Conservation (phyloP, 2,113 vertebrate genomes). For the Cyrtonyx montezumae region DNA sequence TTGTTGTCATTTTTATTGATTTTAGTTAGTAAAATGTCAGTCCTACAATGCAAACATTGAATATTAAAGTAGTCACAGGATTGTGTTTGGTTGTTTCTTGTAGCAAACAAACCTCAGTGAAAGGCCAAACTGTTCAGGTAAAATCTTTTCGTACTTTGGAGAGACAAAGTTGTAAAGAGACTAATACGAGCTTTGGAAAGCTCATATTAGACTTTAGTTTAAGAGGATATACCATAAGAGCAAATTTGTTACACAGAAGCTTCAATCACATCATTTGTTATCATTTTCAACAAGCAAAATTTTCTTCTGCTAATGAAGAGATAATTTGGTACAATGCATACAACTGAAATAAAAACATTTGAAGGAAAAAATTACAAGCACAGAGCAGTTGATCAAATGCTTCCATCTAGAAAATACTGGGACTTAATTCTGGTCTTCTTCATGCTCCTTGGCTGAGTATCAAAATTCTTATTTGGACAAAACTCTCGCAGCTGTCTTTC, state of each 20-base stretch:
- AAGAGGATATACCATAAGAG: not conserved
- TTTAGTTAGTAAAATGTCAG: constrained; percentile 11
- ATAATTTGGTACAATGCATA: not conserved
- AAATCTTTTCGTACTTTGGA: not conserved
- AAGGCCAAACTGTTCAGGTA: constrained; percentile 23
- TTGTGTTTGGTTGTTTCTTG: constrained; percentile 30
- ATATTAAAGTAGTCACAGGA: not conserved
- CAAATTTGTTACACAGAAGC: not conserved
- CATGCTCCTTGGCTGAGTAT: constrained; percentile 63
- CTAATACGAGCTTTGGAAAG: not conserved
- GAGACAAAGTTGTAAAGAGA: not conserved
- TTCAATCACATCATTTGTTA: not conserved
- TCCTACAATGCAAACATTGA: not conserved
- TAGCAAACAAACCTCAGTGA: constrained; percentile 37
- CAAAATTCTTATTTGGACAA: constrained; percentile 65
- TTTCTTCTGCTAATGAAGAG: not conserved
- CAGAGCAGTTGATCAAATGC: constrained; percentile 26
- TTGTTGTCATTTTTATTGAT: not conserved
- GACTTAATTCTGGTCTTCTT: constrained; percentile 64
- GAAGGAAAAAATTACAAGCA: not conserved
- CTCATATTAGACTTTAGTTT: not conserved
- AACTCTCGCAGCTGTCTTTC: constrained; percentile 59
- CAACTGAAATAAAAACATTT: constrained; percentile 9
- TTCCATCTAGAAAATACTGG: constrained; percentile 55
- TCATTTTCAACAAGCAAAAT: constrained; percentile 21